These are phyloP conservation scores for Galeopsomyia nigrocyanea DNA, from an alignment of 2,888 invertebrate species.

Conservation along the genomic window DNA sequence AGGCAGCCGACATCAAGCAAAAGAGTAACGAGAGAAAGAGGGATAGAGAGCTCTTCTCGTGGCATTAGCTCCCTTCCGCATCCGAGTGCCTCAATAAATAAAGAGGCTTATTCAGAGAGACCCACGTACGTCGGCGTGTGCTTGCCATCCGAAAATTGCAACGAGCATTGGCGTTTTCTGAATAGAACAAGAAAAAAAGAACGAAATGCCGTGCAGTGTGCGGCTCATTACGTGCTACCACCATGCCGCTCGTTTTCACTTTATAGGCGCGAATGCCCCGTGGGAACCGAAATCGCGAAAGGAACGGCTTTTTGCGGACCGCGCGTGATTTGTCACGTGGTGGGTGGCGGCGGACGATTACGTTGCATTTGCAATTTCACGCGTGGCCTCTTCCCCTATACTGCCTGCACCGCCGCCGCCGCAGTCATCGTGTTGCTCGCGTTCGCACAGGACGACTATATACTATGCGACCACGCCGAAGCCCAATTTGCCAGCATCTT, in stretches of 20 bases:
- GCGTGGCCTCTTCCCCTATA: conserved; percentile 52
- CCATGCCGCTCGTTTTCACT: conserved; percentile 37
- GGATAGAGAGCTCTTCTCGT: neutral
- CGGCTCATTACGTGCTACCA: conserved; percentile 35
- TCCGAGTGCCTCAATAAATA: conserved; percentile 37
- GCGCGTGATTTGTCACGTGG: conserved; percentile 66
- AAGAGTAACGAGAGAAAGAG: conserved; percentile 1
- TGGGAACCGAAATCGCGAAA: conserved; percentile 51
- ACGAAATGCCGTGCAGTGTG: conserved; percentile 7
- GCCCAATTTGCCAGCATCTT: conserved; percentile 19
- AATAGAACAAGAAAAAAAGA: too few species aligned
- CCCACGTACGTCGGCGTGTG: neutral
- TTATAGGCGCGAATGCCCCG: conserved; percentile 46
- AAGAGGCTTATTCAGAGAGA: conserved; percentile 36
- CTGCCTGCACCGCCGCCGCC: conserved; percentile 34
- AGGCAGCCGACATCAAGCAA: conserved; percentile 17
- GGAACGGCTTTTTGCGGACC: conserved; percentile 51
- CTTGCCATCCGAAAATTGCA: conserved; percentile 10
- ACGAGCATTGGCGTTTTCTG: conserved; percentile 1
- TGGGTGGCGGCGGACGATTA: conserved; percentile 67
- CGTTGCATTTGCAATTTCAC: conserved; percentile 68
- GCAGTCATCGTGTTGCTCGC: conserved; percentile 40
- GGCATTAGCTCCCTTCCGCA: too few species aligned
- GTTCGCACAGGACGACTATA: conserved; percentile 12
- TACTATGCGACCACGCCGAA: too few species aligned